Conservation (phyloP, 2,888 invertebrate species). For the Xiphydria camelus region DNA sequence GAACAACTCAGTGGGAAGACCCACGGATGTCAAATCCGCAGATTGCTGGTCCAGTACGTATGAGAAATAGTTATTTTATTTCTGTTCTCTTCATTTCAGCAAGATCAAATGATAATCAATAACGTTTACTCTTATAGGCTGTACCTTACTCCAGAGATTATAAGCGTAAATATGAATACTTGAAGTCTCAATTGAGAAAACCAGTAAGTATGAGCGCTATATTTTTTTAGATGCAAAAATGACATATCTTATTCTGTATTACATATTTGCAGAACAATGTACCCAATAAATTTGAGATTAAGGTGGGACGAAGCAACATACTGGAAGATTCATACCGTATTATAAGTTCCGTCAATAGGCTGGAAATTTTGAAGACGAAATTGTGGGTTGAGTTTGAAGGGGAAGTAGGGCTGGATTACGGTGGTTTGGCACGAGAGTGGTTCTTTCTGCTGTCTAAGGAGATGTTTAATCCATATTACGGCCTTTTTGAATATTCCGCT, state of each 20-base stretch:
- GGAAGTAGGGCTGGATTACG: slow-evolving; percentile 95
- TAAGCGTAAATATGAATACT: slow-evolving; percentile 97
- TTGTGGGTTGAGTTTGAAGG: slow-evolving; percentile 99
- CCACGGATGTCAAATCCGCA: slow-evolving; percentile 94
- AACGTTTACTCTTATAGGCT: slow-evolving; percentile 62
- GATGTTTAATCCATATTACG: slow-evolving; percentile 99
- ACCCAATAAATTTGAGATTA: slow-evolving; percentile 97
- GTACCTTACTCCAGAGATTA: slow-evolving; percentile 99
- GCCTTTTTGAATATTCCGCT: slow-evolving; percentile 98
- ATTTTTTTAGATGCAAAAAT: no score
- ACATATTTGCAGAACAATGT: slow-evolving; percentile 78
- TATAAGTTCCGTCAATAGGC: slow-evolving; percentile 86
- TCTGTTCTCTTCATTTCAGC: slow-evolving; percentile 4
- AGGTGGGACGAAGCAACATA: slow-evolving; percentile 86
- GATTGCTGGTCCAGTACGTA: slow-evolving; percentile 86
- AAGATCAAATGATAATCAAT: background rate
- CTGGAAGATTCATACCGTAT: slow-evolving; percentile 96
- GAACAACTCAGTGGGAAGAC: slow-evolving; percentile 99
- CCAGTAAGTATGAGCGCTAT: no score
- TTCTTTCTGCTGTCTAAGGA: slow-evolving; percentile 98
- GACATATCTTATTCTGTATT: slow-evolving; percentile 3
- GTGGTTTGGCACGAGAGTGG: slow-evolving; percentile 96
- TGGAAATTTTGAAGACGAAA: slow-evolving; percentile 94
- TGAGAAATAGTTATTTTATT: slow-evolving; percentile 1
- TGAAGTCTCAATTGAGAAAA: slow-evolving; percentile 94